Conservation (phyloP, 2,113 vertebrate genomes). For the Phaetusa simplex region DNA sequence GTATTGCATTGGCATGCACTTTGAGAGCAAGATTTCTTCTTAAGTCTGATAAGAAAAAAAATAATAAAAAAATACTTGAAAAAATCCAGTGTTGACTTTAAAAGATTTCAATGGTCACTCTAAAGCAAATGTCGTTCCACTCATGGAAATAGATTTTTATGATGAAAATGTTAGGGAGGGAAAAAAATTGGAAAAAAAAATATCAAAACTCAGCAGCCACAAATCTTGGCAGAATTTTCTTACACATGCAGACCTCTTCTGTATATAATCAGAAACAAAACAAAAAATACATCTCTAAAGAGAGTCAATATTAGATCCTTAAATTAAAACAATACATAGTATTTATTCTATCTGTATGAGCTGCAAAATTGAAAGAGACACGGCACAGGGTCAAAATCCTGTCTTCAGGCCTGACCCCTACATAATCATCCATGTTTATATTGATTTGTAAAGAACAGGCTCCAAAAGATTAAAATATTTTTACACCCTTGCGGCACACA, state of each 20-base stretch:
- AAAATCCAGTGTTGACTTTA: background rate
- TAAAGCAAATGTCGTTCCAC: background rate
- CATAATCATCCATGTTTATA: background rate
- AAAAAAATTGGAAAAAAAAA: background rate
- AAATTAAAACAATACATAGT: conserved; percentile 74
- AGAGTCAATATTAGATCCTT: background rate
- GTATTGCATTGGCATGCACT: background rate
- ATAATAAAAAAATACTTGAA: background rate
- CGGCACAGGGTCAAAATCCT: conserved; percentile 14
- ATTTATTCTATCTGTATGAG: conserved; percentile 68
- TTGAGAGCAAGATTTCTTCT: background rate
- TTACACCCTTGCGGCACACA: conserved; percentile 16
- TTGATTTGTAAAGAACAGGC: background rate
- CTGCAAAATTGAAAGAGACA: conserved; percentile 64
- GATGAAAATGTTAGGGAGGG: background rate
- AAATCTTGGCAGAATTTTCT: background rate
- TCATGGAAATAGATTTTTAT: background rate
- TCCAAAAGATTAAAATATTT: conserved; percentile 44
- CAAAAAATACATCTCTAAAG: conserved; percentile 16
- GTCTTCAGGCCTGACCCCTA: background rate
- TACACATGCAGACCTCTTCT: background rate
- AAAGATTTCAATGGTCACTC: background rate
- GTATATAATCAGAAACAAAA: conserved; percentile 5
- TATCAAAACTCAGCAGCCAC: background rate
- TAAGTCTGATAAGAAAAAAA: background rate